These are phyloP conservation scores for Pristionchus arcanus DNA, from an alignment of 2,888 invertebrate species.

Conservation along the genomic window DNA sequence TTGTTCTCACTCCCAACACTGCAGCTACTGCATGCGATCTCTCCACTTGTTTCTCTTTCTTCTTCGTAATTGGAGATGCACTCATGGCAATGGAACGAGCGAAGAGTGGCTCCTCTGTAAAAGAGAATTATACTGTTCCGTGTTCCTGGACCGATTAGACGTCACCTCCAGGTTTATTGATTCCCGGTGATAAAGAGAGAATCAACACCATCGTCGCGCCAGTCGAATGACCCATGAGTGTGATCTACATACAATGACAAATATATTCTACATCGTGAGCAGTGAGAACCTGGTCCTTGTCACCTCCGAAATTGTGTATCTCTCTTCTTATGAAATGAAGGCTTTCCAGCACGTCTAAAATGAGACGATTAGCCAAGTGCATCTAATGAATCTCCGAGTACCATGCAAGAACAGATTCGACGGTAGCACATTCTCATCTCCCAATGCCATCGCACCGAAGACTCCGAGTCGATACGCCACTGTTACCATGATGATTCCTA, in stretches of 20 bases:
- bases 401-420: conserved; percentile 25
- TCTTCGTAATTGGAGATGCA: background rate
- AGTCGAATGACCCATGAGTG: conserved; percentile 14
- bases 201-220: background rate
- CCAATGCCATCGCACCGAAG: conserved; percentile 37
- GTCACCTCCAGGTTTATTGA: background rate
- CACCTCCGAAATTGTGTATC: conserved; percentile 45
- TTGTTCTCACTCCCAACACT: background rate
- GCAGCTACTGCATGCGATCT: background rate
- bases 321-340: background rate
- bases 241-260: background rate
- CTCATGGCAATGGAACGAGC: background rate
- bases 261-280: background rate
- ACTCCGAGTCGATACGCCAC: background rate
- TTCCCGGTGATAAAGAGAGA: background rate
- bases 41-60: conserved; percentile 20
- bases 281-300: background rate
- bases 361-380: no score
- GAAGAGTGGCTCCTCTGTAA: background rate
- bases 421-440: conserved; percentile 43
- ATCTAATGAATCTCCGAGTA: background rate
- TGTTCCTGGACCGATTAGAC: background rate
- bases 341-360: background rate
- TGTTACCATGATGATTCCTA: conserved; percentile 11
- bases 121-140: background rate